Evolutionary conservation across 1,140 invertebrate genomes (phyloP).

Genomic region (Atopsyche davidsoni): DNA sequence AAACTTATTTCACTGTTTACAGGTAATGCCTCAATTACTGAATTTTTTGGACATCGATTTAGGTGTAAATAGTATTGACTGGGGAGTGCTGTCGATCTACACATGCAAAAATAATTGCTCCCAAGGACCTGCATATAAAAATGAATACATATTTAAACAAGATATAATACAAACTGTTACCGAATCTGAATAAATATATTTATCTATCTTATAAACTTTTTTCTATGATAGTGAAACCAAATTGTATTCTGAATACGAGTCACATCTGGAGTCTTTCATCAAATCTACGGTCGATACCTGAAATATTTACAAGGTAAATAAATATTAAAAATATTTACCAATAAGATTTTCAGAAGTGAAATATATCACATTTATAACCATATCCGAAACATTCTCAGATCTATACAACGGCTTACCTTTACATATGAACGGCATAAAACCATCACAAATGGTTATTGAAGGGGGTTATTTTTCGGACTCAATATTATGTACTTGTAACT

Average conservation of each 20-base stretch:
- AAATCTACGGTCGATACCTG: too few relatives aligned
- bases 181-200: not conserved
- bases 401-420: too few relatives aligned
- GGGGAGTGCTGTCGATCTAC: conserved; percentile 81
- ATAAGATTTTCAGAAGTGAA: too few relatives aligned
- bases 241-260: not conserved
- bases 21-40: conserved; percentile 90
- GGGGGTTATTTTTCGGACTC: too few relatives aligned
- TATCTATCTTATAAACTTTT: not conserved
- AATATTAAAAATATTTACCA: too few relatives aligned
- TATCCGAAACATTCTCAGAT: too few relatives aligned
- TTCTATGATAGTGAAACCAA: not conserved
- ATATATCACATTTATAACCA: too few relatives aligned
- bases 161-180: conserved; percentile 52
- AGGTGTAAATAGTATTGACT: conserved; percentile 68
- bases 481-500: too few relatives aligned
- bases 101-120: conserved; percentile 78
- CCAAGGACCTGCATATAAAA: conserved; percentile 55
- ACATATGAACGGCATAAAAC: too few relatives aligned
- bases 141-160: conserved; percentile 85
- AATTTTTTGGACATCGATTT: conserved; percentile 65
- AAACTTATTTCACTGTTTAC: conserved; percentile 36
- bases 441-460: too few relatives aligned
- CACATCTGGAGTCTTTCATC: too few relatives aligned
- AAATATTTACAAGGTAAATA: too few relatives aligned